A percentile compares a stretch with the other conserved stretches of the same genome.
Evolutionary conservation across 1,140 invertebrate species (phyloP).

Genomic region (Macrobrachium nipponense): DNA sequence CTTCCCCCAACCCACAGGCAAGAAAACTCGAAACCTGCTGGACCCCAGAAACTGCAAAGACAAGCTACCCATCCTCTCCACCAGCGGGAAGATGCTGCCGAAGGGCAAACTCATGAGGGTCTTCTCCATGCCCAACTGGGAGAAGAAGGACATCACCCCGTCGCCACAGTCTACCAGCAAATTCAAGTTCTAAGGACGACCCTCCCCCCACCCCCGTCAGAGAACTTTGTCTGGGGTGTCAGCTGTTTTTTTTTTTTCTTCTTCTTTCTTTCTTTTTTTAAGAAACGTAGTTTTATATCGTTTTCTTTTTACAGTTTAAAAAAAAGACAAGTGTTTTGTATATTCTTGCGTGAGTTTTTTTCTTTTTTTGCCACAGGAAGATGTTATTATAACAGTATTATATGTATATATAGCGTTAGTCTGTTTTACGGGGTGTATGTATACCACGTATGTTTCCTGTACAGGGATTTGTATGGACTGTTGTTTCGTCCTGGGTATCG

Average conservation of each 20-base stretch:
- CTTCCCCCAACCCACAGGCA: slow-evolving; percentile 26
- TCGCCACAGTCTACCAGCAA: slow-evolving; percentile 40
- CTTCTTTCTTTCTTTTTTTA: no score
- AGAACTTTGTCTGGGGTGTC: not conserved
- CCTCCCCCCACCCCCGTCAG: not conserved
- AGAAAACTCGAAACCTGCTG: slow-evolving; percentile 43
- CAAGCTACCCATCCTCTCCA: not conserved
- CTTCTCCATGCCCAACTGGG: slow-evolving; percentile 62
- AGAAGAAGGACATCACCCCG: slow-evolving; percentile 59
- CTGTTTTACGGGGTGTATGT: no score
- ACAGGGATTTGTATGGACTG: no score
- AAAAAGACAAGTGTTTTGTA: no score
- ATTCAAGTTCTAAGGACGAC: slow-evolving; percentile 36
- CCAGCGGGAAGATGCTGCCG: no score
- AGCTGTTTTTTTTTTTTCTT: not conserved
- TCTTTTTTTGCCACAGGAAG: no score
- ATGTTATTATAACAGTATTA: no score
- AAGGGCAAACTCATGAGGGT: slow-evolving; percentile 19
- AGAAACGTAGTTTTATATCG: not conserved
- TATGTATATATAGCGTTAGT: no score
- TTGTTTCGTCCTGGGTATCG: no score
- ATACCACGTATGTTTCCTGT: no score
- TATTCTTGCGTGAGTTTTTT: no score
- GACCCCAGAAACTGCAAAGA: slow-evolving; percentile 33
- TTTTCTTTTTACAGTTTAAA: no score